phyloP scores from a whole-genome alignment of 1,140 invertebrate genomes.

The Subanguina moxae region DNA sequence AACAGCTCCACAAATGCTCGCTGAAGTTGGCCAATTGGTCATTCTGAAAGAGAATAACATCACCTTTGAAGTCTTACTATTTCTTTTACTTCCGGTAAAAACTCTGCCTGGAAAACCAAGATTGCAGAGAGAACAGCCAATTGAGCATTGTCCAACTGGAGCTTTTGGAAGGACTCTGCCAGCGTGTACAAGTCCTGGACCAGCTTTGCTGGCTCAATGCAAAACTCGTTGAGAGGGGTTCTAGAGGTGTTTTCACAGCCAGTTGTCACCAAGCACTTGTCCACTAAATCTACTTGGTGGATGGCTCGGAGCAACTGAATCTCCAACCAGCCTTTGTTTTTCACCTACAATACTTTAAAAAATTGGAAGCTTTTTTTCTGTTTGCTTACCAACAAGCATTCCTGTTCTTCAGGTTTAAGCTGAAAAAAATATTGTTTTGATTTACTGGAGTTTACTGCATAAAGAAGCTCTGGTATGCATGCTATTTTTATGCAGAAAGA shows the following conservation, averaged over 20 bases:
- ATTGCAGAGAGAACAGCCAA: slow-evolving; percentile 15
- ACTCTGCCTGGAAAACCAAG: slow-evolving; percentile 15
- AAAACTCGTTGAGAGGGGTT: slow-evolving; percentile 7
- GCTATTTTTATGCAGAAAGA: too few relatives aligned
- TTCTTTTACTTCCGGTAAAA: slow-evolving; percentile 11
- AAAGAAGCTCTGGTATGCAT: too few relatives aligned
- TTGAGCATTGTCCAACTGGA: slow-evolving; percentile 21
- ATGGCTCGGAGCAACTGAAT: slow-evolving; percentile 11
- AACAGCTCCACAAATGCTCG: slow-evolving; percentile 2
- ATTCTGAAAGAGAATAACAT: slow-evolving; percentile 14
- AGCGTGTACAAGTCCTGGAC: slow-evolving; percentile 3
- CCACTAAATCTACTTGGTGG: slow-evolving; percentile 13
- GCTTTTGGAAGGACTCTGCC: slow-evolving; percentile 15
- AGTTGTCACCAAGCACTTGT: neutral
- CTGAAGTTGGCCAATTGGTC: slow-evolving; percentile 11
- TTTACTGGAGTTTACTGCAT: too few relatives aligned
- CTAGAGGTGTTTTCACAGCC: neutral
- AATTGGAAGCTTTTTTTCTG: too few relatives aligned
- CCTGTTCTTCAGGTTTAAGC: slow-evolving; percentile 1
- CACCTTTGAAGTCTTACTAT: neutral
- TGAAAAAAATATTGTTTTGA: neutral
- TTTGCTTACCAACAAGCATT: slow-evolving; percentile 5
- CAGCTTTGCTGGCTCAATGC: slow-evolving; percentile 4
- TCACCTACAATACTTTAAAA: neutral
- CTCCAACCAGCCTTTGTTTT: slow-evolving; percentile 17